Conservation (phyloP, 2,113 vertebrate species). For the Ailuropoda melanoleuca region DNA sequence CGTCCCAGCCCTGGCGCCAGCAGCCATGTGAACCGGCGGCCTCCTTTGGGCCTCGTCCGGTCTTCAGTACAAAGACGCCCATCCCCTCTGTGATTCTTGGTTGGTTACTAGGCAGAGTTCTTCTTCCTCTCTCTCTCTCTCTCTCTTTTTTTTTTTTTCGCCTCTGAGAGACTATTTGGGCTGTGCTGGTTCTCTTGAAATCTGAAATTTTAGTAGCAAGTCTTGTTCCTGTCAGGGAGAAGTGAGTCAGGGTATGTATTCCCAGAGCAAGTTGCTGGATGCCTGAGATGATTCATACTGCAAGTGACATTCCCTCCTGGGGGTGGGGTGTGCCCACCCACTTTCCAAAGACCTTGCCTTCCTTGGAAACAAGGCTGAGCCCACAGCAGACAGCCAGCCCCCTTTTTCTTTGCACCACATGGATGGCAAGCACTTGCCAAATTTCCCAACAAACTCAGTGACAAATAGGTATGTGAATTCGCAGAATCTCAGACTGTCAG, state of each 20-base stretch:
- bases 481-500: neutral
- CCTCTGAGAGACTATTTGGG: slow-evolving; percentile 37
- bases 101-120: neutral
- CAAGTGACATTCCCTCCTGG: slow-evolving; percentile 75
- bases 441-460: slow-evolving; percentile 40
- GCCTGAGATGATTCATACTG: slow-evolving; percentile 67
- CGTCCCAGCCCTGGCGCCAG: neutral
- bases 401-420: neutral
- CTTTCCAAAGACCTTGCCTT: slow-evolving; percentile 62
- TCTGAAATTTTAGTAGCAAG: slow-evolving; percentile 77
- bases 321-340: neutral
- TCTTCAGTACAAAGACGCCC: neutral
- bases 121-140: neutral
- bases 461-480: slow-evolving; percentile 41
- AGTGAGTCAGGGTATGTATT: slow-evolving; percentile 81
- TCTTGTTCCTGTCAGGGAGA: slow-evolving; percentile 66
- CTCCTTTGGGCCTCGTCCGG: neutral
- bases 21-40: neutral
- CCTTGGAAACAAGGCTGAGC: slow-evolving; percentile 60
- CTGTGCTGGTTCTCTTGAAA: slow-evolving; percentile 64
- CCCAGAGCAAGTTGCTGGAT: slow-evolving; percentile 54
- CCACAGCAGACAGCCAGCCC: slow-evolving; percentile 36
- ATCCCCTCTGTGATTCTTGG: neutral
- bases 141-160: neutral
- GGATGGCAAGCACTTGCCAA: slow-evolving; percentile 3